Evolutionary conservation across 2,113 vertebrate species (phyloP).

Genomic region (Salminus brasiliensis): DNA sequence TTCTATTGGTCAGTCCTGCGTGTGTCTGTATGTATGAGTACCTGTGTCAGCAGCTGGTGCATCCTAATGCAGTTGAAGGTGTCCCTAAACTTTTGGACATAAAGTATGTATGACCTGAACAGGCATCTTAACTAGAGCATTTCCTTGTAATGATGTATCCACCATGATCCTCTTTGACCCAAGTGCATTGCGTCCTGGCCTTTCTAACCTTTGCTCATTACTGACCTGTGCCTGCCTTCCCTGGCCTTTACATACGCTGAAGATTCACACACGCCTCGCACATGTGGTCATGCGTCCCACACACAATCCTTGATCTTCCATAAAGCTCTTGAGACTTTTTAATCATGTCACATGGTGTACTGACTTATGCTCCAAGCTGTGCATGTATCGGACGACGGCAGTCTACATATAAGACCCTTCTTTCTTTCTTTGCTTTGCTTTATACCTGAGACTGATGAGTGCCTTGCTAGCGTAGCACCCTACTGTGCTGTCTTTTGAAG

Average conservation of each 20-base stretch:
- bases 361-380: constrained; percentile 4
- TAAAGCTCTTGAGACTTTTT: constrained; percentile 22
- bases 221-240: background rate
- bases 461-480: background rate
- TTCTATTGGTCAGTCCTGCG: too few species aligned
- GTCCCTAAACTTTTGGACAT: too few species aligned
- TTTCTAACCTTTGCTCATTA: background rate
- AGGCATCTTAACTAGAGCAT: constrained; percentile 1
- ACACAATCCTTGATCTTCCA: constrained; percentile 32
- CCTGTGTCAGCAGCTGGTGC: too few species aligned
- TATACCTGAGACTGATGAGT: background rate
- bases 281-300: constrained; percentile 46
- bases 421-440: too few species aligned
- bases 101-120: too few species aligned
- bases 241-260: background rate
- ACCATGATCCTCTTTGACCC: background rate
- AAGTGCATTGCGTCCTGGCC: background rate
- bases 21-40: too few species aligned
- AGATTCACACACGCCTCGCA: constrained; percentile 47
- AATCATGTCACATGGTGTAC: constrained; percentile 19
- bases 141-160: background rate
- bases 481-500: background rate
- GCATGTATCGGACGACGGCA: background rate
- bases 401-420: background rate
- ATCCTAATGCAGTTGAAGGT: too few species aligned